A percentile compares a stretch with the other conserved stretches of the same genome.
phyloP scores from a whole-genome alignment of 2,888 invertebrate species.

The Drosophila nr. medialis region DNA sequence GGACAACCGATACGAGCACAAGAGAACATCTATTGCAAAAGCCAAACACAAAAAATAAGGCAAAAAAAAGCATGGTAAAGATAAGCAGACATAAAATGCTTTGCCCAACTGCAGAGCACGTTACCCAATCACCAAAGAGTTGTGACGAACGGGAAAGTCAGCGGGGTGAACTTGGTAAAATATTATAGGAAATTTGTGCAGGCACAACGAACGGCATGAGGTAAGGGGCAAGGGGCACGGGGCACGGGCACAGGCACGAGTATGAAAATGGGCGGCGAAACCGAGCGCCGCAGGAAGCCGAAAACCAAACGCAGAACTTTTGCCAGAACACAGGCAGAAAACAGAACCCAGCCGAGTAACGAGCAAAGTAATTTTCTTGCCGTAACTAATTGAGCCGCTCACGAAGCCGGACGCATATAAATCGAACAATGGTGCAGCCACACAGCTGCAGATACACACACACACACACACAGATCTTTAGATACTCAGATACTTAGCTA shows the following conservation, averaged over 20 bases:
- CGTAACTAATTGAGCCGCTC: constrained; percentile 76
- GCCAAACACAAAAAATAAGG: constrained; percentile 14
- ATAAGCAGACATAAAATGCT: constrained; percentile 48
- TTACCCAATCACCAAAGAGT: constrained; percentile 33
- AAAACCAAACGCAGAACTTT: constrained; percentile 49
- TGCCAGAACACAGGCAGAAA: constrained; percentile 7
- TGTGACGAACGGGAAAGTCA: background rate
- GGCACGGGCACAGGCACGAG: background rate
- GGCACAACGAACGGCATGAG: constrained; percentile 18
- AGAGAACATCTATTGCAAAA: constrained; percentile 53
- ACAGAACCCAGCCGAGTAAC: constrained; percentile 30
- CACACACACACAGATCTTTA: constrained; percentile 9
- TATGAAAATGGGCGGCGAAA: constrained; percentile 11
- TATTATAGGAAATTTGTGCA: constrained; percentile 47
- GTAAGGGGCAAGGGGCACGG: constrained; percentile 1
- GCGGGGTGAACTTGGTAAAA: constrained; percentile 30
- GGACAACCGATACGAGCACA: constrained; percentile 32
- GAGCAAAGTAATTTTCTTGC: constrained; percentile 70
- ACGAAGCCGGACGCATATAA: constrained; percentile 61
- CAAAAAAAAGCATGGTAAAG: constrained; percentile 14
- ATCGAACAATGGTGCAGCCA: constrained; percentile 58
- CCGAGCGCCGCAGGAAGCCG: constrained; percentile 51
- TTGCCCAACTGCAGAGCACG: constrained; percentile 42
- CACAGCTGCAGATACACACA: constrained; percentile 30
- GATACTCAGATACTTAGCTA: constrained; percentile 12